Evolutionary conservation across 2,113 vertebrate species (phyloP), one percentile per base, ranked within the genome.

Genomic region (Antigone vipio): DNA sequence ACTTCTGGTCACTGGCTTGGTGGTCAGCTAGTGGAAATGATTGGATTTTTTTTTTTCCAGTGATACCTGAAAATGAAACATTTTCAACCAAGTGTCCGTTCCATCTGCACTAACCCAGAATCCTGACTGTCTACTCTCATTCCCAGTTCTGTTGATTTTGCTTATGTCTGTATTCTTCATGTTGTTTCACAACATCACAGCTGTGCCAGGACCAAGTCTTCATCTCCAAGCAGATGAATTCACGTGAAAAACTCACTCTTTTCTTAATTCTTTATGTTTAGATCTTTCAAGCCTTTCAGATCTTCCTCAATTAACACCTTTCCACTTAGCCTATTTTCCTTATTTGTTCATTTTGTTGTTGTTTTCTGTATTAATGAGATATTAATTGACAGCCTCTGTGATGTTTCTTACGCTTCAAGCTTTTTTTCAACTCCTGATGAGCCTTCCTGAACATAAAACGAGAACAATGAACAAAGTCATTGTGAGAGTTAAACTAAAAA

Each of bases 291-390:
- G 73, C 67, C 63, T 74, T 89, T 83, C 55, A 96, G 76, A 23
- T 67, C 66, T 92, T 92, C 76, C 56, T 95, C 96, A 98, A 97
- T 97, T 97, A 97, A 77, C 96, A 98, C 96, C 89, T 97, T 82
- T 95, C 58, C 56, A 53, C 62, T 90, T 88, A 96, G 58, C 73
- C 85, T 94, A 11, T 87, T 92, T 97, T 96, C 56, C 69, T 35
- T 96, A 71, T 93, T 85, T 94, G 81, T 56, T 97, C 93, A 96
- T 97, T 94, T 97, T 91, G 75, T 81, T 93, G 76, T 95, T 94
- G 72, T 89, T 95, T 94, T 92, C 82, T 77, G 93, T 93, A 94
- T 92, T 96, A 96, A 93, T 91, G 91, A 87, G 95, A 45, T 72
- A 96, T 94, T 97, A 97, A 96, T 97, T 97, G 96, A 81, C 89